phyloP scores from a whole-genome alignment of 2,888 invertebrate genomes.

The Sminthurinus aureus region DNA sequence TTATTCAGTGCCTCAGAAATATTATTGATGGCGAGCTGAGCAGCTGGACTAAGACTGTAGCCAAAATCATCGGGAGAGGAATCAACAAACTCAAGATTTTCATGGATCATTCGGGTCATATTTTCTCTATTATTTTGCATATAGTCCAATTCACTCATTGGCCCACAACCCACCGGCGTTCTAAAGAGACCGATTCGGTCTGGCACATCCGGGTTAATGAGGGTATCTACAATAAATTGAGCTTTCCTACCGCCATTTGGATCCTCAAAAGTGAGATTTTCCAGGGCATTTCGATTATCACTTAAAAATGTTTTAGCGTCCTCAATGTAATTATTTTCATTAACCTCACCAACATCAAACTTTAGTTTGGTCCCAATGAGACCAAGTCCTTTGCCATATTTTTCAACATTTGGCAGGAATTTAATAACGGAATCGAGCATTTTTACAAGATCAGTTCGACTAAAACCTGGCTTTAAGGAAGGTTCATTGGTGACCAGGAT shows the following conservation, averaged over 20 bases:
- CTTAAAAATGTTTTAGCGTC: no score
- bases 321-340: background rate
- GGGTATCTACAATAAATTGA: background rate
- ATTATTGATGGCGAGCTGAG: background rate
- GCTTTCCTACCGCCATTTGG: background rate
- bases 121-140: background rate
- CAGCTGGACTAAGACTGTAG: background rate
- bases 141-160: background rate
- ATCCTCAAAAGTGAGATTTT: no score
- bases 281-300: no score
- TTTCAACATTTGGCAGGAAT: slow-evolving; percentile 10
- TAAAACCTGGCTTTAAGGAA: background rate
- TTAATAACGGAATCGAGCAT: background rate
- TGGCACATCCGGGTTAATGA: background rate
- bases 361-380: background rate
- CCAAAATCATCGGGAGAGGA: background rate
- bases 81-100: background rate
- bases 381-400: background rate
- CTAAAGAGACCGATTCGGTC: background rate
- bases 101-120: background rate
- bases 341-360: background rate
- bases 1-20: background rate
- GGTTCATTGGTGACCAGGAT: background rate
- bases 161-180: slow-evolving; percentile 1
- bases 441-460: background rate